A percentile compares a stretch with the other conserved stretches of the same genome.
phyloP scores from a whole-genome alignment of 2,888 invertebrate genomes.

The Euzophera pinguis region DNA sequence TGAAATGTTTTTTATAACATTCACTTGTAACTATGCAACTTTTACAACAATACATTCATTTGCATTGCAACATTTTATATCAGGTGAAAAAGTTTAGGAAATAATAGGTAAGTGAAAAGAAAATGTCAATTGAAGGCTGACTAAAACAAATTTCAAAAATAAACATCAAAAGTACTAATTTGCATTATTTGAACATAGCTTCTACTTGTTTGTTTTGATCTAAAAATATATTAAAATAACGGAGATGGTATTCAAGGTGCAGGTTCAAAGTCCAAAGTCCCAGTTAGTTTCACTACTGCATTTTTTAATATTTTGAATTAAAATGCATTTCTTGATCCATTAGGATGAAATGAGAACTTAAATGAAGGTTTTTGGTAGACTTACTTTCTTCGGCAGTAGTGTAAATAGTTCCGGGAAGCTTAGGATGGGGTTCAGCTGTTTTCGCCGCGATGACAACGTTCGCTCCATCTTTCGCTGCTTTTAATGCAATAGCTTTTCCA shows the following conservation, averaged over 20 bases:
- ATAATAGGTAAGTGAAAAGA: too few species aligned
- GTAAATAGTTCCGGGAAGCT: conserved; percentile 95
- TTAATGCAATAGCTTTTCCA: conserved; percentile 96
- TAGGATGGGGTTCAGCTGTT: conserved; percentile 93
- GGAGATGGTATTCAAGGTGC: not conserved
- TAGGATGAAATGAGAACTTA: not conserved
- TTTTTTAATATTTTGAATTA: conserved; percentile 19
- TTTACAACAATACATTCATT: too few species aligned
- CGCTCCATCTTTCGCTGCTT: conserved; percentile 94
- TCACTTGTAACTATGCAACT: too few species aligned
- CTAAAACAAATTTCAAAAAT: too few species aligned
- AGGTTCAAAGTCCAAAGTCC: conserved; percentile 54
- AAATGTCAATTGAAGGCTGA: too few species aligned
- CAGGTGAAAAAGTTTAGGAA: too few species aligned
- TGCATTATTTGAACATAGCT: not conserved
- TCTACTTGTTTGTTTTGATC: not conserved
- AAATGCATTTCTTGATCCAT: conserved; percentile 1
- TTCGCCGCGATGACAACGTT: conserved; percentile 95
- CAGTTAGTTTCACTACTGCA: conserved; percentile 17
- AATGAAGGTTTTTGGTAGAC: conserved; percentile 23
- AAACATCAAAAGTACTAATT: too few species aligned
- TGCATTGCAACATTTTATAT: too few species aligned
- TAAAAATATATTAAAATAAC: not conserved
- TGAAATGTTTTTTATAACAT: too few species aligned
- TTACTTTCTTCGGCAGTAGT: conserved; percentile 93